Evolutionary conservation across 2,113 vertebrate genomes (phyloP).

Genomic region (Bombycilla garrulus): DNA sequence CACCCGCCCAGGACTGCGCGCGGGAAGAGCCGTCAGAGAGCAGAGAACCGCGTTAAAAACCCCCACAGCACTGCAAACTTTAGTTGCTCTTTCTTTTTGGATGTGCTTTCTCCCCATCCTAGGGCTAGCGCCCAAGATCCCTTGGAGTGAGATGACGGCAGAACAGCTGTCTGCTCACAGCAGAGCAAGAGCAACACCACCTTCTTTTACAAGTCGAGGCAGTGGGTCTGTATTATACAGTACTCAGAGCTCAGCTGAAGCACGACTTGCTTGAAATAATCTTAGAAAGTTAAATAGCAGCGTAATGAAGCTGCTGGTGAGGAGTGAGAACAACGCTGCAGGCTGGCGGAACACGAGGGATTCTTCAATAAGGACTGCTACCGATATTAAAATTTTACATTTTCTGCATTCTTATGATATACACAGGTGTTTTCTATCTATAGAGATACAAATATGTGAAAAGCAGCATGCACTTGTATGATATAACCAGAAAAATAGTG

Average conservation of each 20-base stretch:
- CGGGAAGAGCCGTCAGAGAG: neutral
- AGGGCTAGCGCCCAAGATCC: fast-evolving
- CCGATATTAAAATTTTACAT: fast-evolving
- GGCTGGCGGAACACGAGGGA: neutral
- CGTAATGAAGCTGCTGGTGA: neutral
- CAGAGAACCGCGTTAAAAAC: fast-evolving
- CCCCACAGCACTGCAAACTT: neutral
- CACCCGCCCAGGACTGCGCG: neutral
- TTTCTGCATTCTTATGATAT: neutral
- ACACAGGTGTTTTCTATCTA: neutral
- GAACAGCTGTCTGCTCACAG: neutral
- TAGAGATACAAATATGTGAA: neutral
- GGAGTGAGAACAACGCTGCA: fast-evolving
- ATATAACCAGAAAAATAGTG: neutral
- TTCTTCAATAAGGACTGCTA: neutral
- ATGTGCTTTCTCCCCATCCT: neutral
- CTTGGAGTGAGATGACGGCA: neutral
- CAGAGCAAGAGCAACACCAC: fast-evolving
- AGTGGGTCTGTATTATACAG: neutral
- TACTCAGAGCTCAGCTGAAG: neutral
- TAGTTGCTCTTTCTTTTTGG: fast-evolving
- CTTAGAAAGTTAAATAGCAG: neutral
- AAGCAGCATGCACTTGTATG: neutral
- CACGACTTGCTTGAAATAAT: neutral
- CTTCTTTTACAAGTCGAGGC: neutral